Evolutionary conservation across 1,140 invertebrate genomes (phyloP).

Genomic region (Diachasmimorpha longicaudata): DNA sequence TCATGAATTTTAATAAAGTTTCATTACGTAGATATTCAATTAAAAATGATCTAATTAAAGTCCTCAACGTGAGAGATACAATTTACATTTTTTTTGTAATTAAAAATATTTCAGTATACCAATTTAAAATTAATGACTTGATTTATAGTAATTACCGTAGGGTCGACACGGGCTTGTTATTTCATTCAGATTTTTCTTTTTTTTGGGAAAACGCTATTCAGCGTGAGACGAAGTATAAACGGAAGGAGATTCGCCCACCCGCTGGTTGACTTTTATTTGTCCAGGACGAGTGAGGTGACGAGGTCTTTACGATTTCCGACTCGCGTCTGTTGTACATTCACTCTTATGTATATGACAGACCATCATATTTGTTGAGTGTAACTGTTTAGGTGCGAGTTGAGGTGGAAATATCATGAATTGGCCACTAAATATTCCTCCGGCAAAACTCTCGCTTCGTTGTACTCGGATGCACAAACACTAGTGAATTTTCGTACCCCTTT

Average conservation of each 20-base stretch:
- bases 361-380: background rate
- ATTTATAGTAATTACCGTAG: background rate
- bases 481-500: background rate
- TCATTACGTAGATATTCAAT: background rate
- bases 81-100: background rate
- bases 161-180: background rate
- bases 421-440: background rate
- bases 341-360: background rate
- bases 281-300: constrained; percentile 57
- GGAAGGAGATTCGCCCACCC: background rate
- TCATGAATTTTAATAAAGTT: background rate
- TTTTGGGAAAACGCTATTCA: background rate
- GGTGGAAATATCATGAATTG: background rate
- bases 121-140: background rate
- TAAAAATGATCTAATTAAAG: background rate
- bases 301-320: constrained; percentile 60
- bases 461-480: background rate
- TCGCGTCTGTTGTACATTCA: constrained; percentile 19
- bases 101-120: background rate
- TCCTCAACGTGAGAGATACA: background rate
- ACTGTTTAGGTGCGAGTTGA: background rate
- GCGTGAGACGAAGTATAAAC: background rate
- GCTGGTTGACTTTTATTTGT: constrained; percentile 56
- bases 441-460: background rate
- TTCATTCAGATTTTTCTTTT: background rate